These are phyloP conservation scores for Drosophila nigritarsus DNA, from an alignment of 2,888 invertebrate species.

Conservation along the genomic window DNA sequence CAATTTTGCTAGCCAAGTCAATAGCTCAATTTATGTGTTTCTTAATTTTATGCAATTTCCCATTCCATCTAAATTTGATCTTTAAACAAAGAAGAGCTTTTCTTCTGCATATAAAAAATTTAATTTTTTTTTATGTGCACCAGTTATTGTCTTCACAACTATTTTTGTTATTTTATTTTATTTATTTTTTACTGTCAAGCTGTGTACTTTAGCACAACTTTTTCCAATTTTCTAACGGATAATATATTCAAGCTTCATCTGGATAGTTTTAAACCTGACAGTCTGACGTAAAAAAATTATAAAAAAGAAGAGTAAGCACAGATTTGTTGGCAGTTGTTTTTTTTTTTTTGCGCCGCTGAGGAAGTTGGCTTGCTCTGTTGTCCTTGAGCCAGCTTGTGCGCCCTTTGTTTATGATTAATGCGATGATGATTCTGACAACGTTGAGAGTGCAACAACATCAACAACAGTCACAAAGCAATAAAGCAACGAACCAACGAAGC, in stretches of 20 bases:
- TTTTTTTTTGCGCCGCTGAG: conserved; percentile 11
- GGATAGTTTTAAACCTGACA: neutral
- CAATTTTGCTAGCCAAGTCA: too few species aligned
- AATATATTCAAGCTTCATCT: neutral
- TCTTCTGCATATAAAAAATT: too few species aligned
- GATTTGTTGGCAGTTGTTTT: conserved; percentile 4
- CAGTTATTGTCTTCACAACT: too few species aligned
- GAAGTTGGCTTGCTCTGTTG: conserved; percentile 29
- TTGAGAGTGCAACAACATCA: conserved; percentile 48
- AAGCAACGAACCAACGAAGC: conserved; percentile 39
- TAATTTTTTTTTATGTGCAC: too few species aligned
- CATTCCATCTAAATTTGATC: too few species aligned
- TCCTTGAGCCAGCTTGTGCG: conserved; percentile 56
- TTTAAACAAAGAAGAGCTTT: too few species aligned
- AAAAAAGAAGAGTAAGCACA: conserved; percentile 2
- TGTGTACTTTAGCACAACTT: too few species aligned
- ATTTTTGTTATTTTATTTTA: neutral
- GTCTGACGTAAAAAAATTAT: neutral
- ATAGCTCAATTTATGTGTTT: too few species aligned
- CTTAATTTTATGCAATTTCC: too few species aligned
- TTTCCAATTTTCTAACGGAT: neutral
- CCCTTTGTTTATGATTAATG: conserved; percentile 73
- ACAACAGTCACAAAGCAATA: neutral
- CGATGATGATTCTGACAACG: conserved; percentile 59
- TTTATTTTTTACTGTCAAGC: neutral